Percentiles rank a stretch among this genome's conserved stretches.
These are phyloP conservation scores for Sciurus vulgaris DNA, from an alignment of 2,797 vertebrate genomes.

Conservation along the genomic window DNA sequence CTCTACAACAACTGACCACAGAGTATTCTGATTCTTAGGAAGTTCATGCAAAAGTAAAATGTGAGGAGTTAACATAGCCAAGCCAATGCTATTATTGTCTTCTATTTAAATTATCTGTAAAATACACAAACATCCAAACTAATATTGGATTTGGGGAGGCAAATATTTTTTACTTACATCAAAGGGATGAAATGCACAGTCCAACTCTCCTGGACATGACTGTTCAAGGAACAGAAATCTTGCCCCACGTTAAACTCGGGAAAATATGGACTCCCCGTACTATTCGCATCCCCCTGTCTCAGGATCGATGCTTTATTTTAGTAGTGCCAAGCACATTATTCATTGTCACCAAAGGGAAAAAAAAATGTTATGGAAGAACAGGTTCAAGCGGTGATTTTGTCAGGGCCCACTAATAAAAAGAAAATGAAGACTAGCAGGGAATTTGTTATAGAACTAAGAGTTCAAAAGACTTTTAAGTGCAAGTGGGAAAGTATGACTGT, in stretches of 20 bases:
- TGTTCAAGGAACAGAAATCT: background rate
- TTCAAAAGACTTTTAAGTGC: slow-evolving; percentile 16
- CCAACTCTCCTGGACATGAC: background rate
- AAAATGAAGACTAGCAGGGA: background rate
- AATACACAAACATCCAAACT: background rate
- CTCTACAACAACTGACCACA: background rate
- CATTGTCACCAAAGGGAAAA: background rate
- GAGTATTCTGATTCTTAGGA: background rate
- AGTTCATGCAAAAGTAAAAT: background rate
- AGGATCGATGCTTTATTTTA: background rate
- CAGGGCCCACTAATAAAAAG: background rate
- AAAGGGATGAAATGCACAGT: background rate
- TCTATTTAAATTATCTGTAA: background rate
- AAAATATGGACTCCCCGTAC: background rate
- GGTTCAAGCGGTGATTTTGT: background rate
- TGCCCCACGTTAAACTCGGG: background rate
- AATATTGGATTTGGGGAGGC: background rate
- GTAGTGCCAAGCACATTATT: background rate
- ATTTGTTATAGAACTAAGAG: background rate
- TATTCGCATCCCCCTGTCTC: background rate
- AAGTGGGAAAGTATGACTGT: background rate
- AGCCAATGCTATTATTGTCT: background rate
- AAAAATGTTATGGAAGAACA: background rate
- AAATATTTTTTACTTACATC: background rate
- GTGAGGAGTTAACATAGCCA: background rate